Conservation (phyloP, 2,113 vertebrate genomes). For the Leucoraja erinaceus region DNA sequence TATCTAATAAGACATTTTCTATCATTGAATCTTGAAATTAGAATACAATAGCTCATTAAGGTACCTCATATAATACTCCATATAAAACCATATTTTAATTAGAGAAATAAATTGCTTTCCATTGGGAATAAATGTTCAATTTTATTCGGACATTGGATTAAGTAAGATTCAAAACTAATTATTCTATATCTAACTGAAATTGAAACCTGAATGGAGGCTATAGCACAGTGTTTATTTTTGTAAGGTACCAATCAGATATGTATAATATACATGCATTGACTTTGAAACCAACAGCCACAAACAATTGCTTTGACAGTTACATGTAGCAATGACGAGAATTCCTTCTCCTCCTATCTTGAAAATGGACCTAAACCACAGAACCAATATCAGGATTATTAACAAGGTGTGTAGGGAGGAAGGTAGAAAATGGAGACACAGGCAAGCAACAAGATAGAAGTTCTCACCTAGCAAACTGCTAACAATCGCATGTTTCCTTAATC, state of each 20-base stretch:
- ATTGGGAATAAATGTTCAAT: background rate
- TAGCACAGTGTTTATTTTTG: background rate
- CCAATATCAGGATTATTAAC: background rate
- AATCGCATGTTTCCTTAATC: too few relatives aligned
- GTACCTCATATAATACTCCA: background rate
- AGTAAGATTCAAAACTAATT: background rate
- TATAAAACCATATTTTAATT: background rate
- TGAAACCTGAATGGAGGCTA: background rate
- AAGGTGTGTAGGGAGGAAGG: background rate
- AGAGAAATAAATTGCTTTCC: background rate
- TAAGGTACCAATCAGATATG: background rate
- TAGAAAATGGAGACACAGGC: too few relatives aligned
- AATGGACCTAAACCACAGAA: background rate
- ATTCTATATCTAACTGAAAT: background rate
- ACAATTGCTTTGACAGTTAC: background rate
- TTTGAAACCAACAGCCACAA: background rate
- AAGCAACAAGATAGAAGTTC: too few relatives aligned
- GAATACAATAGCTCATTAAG: background rate
- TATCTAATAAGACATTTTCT: conserved; percentile 9
- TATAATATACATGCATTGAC: background rate
- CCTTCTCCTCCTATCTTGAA: background rate
- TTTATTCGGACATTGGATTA: background rate
- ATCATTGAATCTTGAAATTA: background rate
- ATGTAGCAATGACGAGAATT: background rate
- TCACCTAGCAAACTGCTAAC: too few relatives aligned